Evolutionary conservation across 2,797 vertebrate species (phyloP), one percentile per base, ranked within the genome.

Genomic region (Parauchenoglanis punctatus): DNA sequence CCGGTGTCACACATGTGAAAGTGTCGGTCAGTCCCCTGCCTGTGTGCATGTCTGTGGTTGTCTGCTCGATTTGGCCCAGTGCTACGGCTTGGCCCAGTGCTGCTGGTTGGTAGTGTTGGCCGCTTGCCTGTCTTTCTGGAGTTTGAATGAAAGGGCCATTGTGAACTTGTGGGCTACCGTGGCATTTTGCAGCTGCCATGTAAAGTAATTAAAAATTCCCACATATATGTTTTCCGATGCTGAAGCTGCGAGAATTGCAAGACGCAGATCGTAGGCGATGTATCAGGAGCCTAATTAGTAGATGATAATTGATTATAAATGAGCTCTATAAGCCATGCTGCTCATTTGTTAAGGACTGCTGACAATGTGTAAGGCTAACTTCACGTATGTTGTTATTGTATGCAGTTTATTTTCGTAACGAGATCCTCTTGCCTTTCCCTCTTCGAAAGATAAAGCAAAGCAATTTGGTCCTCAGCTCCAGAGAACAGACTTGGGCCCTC

Each of bases 101-200:
- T 90, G 87, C 90, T 86, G 89, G 85, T 90, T 92, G 91, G 90
- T 92, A 92, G 90, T 82, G 44, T 91, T 90, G 88, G 88, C 0
- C 0, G 87, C 83, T 88, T 89, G 90, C 44, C 13, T 52, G 87
- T 89, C 90, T 90, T 82, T 84, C 89, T 7, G 0, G 0, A 1
- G 87, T 1, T 88, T 89, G 87, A 90, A 92, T 91, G 86, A 91
- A 91, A 91, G 90, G 75, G 76, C 83, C 87, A 91, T 93, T 93
- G 92, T 92, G 87, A 56, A 15, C 83, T 89, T 88, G 89, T 87
- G 82, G 86, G 85, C 86, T 88, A 88, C 84, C 85, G 86, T 86
- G 85, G 89, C 86, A 92, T 92, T 90, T 88, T 82, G 83, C 85
- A 89, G 87, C 87, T 90, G 90, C 81, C 81, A 88, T 83, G 84